phyloP scores from a whole-genome alignment of 2,888 invertebrate genomes.

The Formica aserva region DNA sequence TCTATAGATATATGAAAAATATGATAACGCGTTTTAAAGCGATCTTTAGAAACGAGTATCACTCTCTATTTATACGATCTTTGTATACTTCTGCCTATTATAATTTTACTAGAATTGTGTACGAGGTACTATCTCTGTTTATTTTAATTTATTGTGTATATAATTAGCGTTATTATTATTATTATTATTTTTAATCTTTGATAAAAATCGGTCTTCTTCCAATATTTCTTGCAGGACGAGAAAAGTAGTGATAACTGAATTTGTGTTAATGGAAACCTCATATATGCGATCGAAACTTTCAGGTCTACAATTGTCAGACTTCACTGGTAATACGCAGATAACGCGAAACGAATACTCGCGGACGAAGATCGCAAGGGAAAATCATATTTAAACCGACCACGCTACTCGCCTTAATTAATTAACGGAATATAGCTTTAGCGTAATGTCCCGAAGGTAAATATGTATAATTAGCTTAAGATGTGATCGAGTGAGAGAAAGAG shows the following conservation, averaged over 20 bases:
- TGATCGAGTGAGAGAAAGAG: conserved; percentile 52
- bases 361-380: conserved; percentile 65
- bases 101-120: background rate
- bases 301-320: conserved; percentile 26
- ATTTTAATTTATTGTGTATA: background rate
- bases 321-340: background rate
- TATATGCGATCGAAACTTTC: conserved; percentile 9
- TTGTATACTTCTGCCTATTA: background rate
- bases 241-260: conserved; percentile 20
- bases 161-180: background rate
- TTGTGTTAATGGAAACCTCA: conserved; percentile 14
- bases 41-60: conserved; percentile 62
- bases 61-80: background rate
- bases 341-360: conserved; percentile 44
- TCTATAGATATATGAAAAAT: conserved; percentile 14
- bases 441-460: conserved; percentile 68
- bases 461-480: conserved; percentile 62
- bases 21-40: conserved; percentile 47
- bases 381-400: conserved; percentile 74
- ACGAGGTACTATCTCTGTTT: background rate
- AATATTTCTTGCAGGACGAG: background rate
- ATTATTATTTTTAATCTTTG: background rate
- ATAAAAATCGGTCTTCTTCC: background rate
- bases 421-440: conserved; percentile 71
- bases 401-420: conserved; percentile 78